Percentiles rank a stretch among this genome's conserved stretches.
Evolutionary conservation across 2,113 vertebrate species (phyloP).

Genomic region (Probosciger aterrimus): DNA sequence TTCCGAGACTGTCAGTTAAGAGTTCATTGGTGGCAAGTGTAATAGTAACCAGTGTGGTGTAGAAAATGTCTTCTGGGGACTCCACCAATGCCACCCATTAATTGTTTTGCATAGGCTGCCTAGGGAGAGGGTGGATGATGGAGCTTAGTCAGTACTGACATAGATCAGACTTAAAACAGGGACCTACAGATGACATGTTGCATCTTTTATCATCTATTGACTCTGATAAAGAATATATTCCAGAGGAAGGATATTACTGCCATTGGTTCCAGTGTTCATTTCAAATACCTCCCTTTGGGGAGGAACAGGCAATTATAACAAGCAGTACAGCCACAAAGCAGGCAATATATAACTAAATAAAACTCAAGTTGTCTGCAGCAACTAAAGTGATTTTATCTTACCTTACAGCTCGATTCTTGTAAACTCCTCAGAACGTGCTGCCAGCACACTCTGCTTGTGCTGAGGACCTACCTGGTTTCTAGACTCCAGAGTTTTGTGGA

Average conservation of each 20-base stretch:
- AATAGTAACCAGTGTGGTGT: background rate
- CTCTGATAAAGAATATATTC: background rate
- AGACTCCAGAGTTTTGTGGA: background rate
- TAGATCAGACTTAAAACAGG: background rate
- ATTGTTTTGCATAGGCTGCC: background rate
- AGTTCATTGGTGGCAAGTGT: background rate
- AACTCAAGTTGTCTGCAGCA: background rate
- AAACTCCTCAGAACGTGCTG: background rate
- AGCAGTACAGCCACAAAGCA: background rate
- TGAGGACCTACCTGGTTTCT: background rate
- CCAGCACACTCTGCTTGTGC: background rate
- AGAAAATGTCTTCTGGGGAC: background rate
- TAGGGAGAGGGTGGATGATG: background rate
- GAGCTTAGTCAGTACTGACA: rapidly evolving
- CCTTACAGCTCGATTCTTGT: background rate
- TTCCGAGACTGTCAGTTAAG: background rate
- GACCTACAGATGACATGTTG: background rate
- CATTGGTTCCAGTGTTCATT: background rate
- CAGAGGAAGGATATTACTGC: background rate
- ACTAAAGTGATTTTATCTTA: background rate
- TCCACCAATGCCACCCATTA: rapidly evolving
- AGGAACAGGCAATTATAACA: background rate
- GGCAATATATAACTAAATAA: background rate
- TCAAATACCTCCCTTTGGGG: background rate
- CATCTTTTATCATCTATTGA: rapidly evolving